Evolutionary conservation across 2,888 invertebrate species (phyloP).

Genomic region (Azorinus chamasolen): DNA sequence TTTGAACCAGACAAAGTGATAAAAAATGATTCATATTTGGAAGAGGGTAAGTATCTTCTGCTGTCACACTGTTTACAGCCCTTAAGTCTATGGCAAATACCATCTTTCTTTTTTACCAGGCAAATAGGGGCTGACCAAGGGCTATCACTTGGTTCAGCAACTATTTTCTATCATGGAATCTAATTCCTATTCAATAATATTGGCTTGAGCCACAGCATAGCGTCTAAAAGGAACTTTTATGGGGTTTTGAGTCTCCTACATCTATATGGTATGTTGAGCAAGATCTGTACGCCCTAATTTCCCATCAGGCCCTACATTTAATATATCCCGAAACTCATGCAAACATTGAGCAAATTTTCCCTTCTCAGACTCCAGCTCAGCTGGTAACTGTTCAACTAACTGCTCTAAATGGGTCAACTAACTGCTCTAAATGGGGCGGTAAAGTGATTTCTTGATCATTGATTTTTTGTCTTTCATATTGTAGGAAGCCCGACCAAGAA

Average conservation of each 20-base stretch:
- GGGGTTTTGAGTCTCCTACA: too few species aligned
- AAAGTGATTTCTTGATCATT: too few species aligned
- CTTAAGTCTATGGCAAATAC: neutral
- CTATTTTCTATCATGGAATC: constrained; percentile 6
- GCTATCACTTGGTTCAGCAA: neutral
- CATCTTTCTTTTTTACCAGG: neutral
- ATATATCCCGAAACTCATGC: neutral
- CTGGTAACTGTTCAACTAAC: too few species aligned
- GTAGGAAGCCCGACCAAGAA: too few species aligned
- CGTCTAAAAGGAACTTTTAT: constrained; percentile 1
- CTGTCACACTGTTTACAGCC: too few species aligned
- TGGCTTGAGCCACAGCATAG: constrained; percentile 1
- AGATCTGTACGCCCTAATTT: constrained; percentile 6
- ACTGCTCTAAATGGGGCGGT: too few species aligned
- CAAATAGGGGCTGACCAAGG: too few species aligned
- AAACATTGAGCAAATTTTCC: too few species aligned
- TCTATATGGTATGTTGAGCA: constrained; percentile 9
- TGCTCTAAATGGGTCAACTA: too few species aligned
- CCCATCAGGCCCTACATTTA: neutral
- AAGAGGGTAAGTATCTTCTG: neutral
- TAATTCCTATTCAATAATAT: neutral
- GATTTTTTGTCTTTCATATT: too few species aligned
- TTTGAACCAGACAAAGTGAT: constrained; percentile 7
- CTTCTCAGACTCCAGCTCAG: too few species aligned
- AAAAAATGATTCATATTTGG: constrained; percentile 7